Conservation (phyloP, 1,140 invertebrate species). For the Hesperophylax magnus region DNA sequence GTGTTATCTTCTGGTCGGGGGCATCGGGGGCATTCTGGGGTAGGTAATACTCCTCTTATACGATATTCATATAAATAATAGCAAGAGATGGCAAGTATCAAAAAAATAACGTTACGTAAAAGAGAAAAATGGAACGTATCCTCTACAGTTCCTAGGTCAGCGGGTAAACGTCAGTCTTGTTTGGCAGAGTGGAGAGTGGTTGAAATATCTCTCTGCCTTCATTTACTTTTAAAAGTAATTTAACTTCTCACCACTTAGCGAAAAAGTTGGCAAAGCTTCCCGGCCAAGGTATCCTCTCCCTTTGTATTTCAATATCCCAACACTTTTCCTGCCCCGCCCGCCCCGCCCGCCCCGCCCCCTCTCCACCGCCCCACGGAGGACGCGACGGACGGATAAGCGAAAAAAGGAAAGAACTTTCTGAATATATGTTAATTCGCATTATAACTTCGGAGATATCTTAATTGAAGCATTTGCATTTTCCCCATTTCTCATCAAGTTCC, state of each 20-base stretch:
- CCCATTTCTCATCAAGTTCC: conserved; percentile 21
- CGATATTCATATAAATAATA: no score
- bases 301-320: conserved; percentile 40
- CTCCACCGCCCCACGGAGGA: no score
- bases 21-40: no score
- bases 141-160: no score
- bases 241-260: conserved; percentile 54
- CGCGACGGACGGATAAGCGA: conserved; percentile 21
- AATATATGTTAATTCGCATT: conserved; percentile 42
- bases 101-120: no score
- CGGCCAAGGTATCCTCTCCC: conserved; percentile 21
- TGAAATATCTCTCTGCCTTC: conserved; percentile 37
- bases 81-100: no score
- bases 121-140: no score
- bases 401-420: conserved; percentile 42
- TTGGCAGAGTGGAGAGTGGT: conserved; percentile 38
- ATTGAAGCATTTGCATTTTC: conserved; percentile 40
- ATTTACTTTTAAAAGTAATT: conserved; percentile 56
- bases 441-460: conserved; percentile 35
- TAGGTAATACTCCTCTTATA: no score
- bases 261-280: conserved; percentile 40
- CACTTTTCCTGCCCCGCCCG: not conserved
- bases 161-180: conserved; percentile 48
- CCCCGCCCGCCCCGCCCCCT: not conserved
- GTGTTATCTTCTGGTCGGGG: no score